These are phyloP conservation scores for Calycopis cecrops DNA, from an alignment of 1,140 invertebrate species.

Conservation along the genomic window DNA sequence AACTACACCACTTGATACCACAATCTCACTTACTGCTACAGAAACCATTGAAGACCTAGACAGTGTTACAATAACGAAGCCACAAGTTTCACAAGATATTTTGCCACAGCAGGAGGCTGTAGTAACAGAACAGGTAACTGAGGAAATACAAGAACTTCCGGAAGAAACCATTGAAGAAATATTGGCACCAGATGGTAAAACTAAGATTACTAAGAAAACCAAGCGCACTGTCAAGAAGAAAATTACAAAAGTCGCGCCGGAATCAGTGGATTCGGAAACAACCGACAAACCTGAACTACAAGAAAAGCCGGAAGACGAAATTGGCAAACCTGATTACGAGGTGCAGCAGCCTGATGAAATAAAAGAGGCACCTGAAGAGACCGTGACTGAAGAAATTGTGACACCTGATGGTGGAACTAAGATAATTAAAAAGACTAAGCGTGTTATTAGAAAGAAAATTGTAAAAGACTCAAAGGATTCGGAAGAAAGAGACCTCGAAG, in stretches of 20 bases:
- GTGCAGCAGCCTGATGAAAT: neutral
- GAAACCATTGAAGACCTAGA: no score
- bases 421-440: constrained; percentile 55
- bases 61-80: no score
- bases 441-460: constrained; percentile 58
- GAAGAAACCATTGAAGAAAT: constrained; percentile 9
- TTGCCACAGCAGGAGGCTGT: neutral
- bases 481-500: constrained; percentile 23
- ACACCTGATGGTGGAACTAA: constrained; percentile 39
- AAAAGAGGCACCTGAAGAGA: constrained; percentile 4
- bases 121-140: neutral
- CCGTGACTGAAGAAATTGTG: neutral
- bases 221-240: neutral
- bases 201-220: constrained; percentile 40
- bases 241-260: neutral
- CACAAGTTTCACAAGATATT: constrained; percentile 22
- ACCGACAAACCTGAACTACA: constrained; percentile 4
- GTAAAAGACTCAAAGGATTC: constrained; percentile 46
- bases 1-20: no score
- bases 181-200: constrained; percentile 31
- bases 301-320: constrained; percentile 1
- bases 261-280: neutral
- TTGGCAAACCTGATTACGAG: neutral
- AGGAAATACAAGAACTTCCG: neutral
- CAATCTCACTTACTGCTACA: no score